These are phyloP conservation scores for Gouania willdenowi DNA, from an alignment of 2,797 vertebrate species.

Conservation along the genomic window DNA sequence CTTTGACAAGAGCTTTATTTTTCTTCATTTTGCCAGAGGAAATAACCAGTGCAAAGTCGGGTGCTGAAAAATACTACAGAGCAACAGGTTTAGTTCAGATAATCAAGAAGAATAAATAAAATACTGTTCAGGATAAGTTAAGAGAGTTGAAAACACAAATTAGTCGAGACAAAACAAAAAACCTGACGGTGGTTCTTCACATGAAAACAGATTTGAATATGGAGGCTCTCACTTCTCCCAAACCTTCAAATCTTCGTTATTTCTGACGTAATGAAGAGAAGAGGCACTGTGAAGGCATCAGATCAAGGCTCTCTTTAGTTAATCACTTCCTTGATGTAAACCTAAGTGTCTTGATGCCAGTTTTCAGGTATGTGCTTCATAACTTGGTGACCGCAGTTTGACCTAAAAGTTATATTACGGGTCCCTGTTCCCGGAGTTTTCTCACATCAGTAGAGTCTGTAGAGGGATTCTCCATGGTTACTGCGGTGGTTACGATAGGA, in stretches of 20 bases:
- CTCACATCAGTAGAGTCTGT: slow-evolving; percentile 18
- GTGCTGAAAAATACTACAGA: slow-evolving; percentile 5
- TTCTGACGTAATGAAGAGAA: slow-evolving; percentile 34
- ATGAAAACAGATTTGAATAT: not conserved
- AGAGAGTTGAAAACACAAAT: no score
- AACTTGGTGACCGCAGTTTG: not conserved
- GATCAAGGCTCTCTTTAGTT: not conserved
- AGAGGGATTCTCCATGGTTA: slow-evolving; percentile 13
- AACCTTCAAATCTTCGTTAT: no score
- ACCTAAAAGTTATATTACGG: no score
- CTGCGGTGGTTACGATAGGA: slow-evolving; percentile 83
- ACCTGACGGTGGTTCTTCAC: not conserved
- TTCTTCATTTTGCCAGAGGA: slow-evolving; percentile 7
- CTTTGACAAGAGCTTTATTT: slow-evolving; percentile 10
- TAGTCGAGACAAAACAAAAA: no score
- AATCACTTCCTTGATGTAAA: no score
- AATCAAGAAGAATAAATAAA: slow-evolving; percentile 25
- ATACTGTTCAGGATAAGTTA: no score
- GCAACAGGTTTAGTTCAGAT: not conserved
- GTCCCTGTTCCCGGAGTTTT: not conserved
- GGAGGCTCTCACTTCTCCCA: no score
- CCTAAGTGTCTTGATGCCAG: not conserved
- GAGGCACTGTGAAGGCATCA: slow-evolving; percentile 76
- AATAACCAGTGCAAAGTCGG: slow-evolving; percentile 31
- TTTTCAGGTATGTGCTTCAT: not conserved